These are phyloP conservation scores for Coleophora flavipennella DNA, from an alignment of 2,888 invertebrate species.

Conservation along the genomic window DNA sequence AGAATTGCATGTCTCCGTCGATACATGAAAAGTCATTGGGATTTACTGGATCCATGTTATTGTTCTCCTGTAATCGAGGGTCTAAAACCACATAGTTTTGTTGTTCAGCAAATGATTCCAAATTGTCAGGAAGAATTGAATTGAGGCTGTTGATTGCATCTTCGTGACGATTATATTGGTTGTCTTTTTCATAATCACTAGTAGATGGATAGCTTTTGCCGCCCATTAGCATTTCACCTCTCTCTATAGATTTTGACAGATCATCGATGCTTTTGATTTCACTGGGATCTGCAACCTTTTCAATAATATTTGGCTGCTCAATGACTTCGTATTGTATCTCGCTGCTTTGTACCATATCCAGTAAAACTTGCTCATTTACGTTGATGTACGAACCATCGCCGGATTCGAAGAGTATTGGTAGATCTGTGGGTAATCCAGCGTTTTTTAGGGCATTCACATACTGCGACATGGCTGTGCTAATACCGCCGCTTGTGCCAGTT, in stretches of 20 bases:
- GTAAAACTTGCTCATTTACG: constrained; percentile 75
- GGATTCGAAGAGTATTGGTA: constrained; percentile 75
- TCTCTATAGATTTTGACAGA: constrained; percentile 60
- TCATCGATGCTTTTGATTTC: constrained; percentile 68
- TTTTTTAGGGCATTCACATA: constrained; percentile 64
- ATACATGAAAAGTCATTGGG: constrained; percentile 58
- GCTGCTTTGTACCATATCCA: constrained; percentile 67
- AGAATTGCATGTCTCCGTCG: constrained; percentile 64
- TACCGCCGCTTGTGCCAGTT: constrained; percentile 33
- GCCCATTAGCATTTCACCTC: constrained; percentile 54
- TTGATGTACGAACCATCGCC: constrained; percentile 76
- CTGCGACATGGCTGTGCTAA: constrained; percentile 60
- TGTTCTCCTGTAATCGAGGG: constrained; percentile 40
- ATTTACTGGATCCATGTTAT: constrained; percentile 41
- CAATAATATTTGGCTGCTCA: constrained; percentile 66
- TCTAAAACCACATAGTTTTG: constrained; percentile 58
- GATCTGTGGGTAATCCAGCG: constrained; percentile 58
- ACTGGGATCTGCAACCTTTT: constrained; percentile 60
- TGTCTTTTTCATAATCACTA: constrained; percentile 39
- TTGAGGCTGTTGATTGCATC: constrained; percentile 56
- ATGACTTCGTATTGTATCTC: constrained; percentile 69
- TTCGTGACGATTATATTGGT: constrained; percentile 38
- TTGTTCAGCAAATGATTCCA: constrained; percentile 56
- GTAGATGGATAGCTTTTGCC: constrained; percentile 37
- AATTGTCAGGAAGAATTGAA: constrained; percentile 53